Evolutionary conservation across 2,113 vertebrate genomes (phyloP).

Genomic region (Spea bombifrons): DNA sequence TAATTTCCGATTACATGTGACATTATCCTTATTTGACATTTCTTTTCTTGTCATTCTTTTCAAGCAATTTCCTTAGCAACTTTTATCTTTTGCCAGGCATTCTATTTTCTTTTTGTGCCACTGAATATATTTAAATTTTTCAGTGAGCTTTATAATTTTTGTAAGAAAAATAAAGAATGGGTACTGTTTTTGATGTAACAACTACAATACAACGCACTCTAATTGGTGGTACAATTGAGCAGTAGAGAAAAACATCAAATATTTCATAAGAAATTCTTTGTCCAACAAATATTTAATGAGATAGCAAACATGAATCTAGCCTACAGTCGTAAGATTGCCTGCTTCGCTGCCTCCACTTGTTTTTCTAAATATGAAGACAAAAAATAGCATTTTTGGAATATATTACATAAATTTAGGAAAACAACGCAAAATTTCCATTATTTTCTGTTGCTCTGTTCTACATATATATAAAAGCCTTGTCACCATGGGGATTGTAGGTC

Average conservation of each 20-base stretch:
- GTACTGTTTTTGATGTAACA: slow-evolving; percentile 2
- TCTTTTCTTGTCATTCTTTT: slow-evolving; percentile 6
- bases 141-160: slow-evolving; percentile 18
- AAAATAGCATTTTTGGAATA: neutral
- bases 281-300: slow-evolving; percentile 22
- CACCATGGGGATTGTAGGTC: too few relatives aligned
- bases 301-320: slow-evolving; percentile 21
- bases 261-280: slow-evolving; percentile 7
- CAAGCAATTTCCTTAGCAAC: neutral
- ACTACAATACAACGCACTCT: slow-evolving; percentile 16
- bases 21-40: slow-evolving; percentile 36
- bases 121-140: slow-evolving; percentile 15
- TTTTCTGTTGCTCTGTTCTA: too few relatives aligned
- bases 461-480: too few relatives aligned
- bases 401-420: too few relatives aligned
- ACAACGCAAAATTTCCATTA: too few relatives aligned
- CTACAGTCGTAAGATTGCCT: slow-evolving; percentile 10
- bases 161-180: slow-evolving; percentile 11
- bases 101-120: neutral
- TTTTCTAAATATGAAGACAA: neutral
- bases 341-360: neutral
- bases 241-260: slow-evolving; percentile 7
- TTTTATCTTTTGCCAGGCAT: neutral
- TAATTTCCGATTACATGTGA: neutral
- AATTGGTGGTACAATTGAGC: slow-evolving; percentile 29